phyloP scores from a whole-genome alignment of 2,113 vertebrate genomes.

The Boulengeromyrus knoepffleri region DNA sequence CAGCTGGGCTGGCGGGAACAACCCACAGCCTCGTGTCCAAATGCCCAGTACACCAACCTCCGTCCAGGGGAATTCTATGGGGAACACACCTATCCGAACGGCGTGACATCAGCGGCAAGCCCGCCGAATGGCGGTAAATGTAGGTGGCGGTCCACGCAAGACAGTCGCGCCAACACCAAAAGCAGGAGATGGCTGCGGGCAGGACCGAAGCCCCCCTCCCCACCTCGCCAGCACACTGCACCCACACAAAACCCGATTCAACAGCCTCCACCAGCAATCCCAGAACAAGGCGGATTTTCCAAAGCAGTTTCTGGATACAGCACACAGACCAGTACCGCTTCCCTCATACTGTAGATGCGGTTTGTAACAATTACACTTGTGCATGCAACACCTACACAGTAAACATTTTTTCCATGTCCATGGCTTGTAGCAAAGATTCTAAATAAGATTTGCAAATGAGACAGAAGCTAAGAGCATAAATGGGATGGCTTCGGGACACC shows the following conservation, averaged over 20 bases:
- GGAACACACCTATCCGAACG: not conserved
- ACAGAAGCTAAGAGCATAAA: not conserved
- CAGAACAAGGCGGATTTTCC: not conserved
- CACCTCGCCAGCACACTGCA: not conserved
- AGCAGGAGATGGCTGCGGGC: not conserved
- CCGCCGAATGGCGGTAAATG: not conserved
- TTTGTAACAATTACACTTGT: too few relatives aligned
- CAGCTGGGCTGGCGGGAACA: not conserved
- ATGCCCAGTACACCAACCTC: not conserved
- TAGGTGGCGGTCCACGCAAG: not conserved
- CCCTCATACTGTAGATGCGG: too few relatives aligned
- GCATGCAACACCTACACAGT: not conserved
- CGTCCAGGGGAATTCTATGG: not conserved
- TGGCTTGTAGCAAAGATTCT: not conserved
- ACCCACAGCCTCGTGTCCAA: not conserved
- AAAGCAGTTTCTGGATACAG: not conserved
- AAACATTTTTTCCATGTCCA: not conserved
- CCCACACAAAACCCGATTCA: not conserved
- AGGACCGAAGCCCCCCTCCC: not conserved
- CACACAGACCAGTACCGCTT: not conserved
- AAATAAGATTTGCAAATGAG: not conserved
- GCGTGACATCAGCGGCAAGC: not conserved
- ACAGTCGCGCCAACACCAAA: not conserved
- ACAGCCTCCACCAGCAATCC: not conserved
- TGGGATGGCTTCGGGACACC: not conserved